Conservation (phyloP, 30 jellyfish, hydroid and myxozoan genomes). For the Euphysa ruthae region DNA sequence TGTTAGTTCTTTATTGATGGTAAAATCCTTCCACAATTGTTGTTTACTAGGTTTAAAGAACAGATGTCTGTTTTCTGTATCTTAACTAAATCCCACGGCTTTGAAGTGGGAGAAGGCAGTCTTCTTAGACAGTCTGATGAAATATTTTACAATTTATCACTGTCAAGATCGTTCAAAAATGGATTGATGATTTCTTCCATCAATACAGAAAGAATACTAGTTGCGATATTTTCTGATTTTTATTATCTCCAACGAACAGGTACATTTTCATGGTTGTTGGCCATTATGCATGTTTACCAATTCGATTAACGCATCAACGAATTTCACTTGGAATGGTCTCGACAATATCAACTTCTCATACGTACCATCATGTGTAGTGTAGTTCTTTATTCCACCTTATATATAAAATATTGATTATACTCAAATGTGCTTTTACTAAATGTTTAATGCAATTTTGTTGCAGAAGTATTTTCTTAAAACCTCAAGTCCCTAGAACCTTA, state of each 20-base stretch:
- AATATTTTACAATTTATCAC: constrained; percentile 8
- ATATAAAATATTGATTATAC: no score
- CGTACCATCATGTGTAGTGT: constrained; percentile 4
- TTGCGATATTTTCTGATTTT: constrained; percentile 9
- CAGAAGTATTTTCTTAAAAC: no score
- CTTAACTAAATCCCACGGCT: no score
- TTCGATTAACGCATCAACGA: constrained; percentile 9
- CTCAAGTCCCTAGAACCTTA: no score
- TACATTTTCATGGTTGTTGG: constrained; percentile 28
- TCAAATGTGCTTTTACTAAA: no score
- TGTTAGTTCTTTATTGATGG: no score
- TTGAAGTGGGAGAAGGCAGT: no score
- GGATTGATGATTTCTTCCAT: constrained; percentile 11
- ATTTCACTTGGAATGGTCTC: constrained; percentile 36
- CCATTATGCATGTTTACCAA: neutral
- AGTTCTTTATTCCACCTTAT: constrained; percentile 39
- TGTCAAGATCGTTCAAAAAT: neutral
- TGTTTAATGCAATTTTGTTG: no score
- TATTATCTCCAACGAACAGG: constrained; percentile 4
- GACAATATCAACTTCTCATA: constrained; percentile 35
- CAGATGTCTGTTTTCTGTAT: no score
- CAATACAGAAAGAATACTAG: neutral
- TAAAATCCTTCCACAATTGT: no score
- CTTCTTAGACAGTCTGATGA: constrained; percentile 34
- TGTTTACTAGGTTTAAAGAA: no score